phyloP scores from a whole-genome alignment of 1,140 invertebrate genomes.

The Drosophila sucinea region DNA sequence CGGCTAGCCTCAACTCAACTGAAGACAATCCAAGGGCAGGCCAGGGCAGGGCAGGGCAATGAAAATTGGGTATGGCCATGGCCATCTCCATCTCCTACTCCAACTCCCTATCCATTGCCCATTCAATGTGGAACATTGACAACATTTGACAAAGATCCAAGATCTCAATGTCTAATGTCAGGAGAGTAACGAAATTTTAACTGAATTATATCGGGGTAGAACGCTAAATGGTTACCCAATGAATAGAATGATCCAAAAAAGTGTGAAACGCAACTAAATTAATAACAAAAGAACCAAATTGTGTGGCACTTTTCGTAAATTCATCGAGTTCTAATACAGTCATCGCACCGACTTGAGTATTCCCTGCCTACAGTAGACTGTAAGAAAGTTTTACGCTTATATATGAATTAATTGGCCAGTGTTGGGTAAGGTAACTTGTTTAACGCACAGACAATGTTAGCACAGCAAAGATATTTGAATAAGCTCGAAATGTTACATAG shows the following conservation, averaged over 20 bases:
- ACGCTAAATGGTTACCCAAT: not conserved
- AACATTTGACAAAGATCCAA: slow-evolving; percentile 7
- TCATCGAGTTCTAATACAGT: not conserved
- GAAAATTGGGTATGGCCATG: slow-evolving; percentile 51
- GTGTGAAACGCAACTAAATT: slow-evolving; percentile 3
- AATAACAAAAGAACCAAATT: slow-evolving; percentile 2
- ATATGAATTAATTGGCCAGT: too few relatives aligned
- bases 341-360: too few relatives aligned
- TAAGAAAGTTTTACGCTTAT: too few relatives aligned
- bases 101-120: not conserved
- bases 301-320: not conserved
- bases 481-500: too few relatives aligned
- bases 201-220: not conserved
- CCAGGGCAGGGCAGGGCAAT: slow-evolving; percentile 41
- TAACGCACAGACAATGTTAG: too few relatives aligned
- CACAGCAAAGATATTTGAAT: too few relatives aligned
- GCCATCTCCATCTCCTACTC: not conserved
- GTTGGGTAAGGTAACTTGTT: too few relatives aligned
- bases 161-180: not conserved
- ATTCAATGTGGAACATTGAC: slow-evolving; percentile 11
- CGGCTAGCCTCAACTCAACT: slow-evolving; percentile 27
- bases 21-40: slow-evolving; percentile 3
- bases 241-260: slow-evolving; percentile 6
- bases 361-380: too few relatives aligned
- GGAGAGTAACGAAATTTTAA: not conserved